These are phyloP conservation scores for Druon quercuslanigerum DNA, from an alignment of 1,140 invertebrate species.

Conservation along the genomic window DNA sequence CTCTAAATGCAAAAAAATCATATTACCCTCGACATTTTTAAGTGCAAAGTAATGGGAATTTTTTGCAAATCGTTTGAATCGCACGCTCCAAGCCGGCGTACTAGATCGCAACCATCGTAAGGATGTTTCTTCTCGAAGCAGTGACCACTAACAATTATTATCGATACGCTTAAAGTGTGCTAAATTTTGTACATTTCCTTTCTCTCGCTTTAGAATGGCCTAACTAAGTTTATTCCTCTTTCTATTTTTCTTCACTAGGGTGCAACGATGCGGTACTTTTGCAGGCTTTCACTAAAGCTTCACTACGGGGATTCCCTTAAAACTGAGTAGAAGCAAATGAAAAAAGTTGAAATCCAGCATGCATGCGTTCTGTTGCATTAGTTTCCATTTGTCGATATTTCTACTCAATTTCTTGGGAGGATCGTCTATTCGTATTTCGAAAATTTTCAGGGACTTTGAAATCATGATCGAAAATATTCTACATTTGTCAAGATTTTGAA, in stretches of 20 bases:
- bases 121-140: conserved; percentile 63
- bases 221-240: conserved; percentile 35
- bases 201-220: conserved; percentile 36
- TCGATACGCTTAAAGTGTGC: conserved; percentile 47
- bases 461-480: not conserved
- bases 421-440: not conserved
- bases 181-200: conserved; percentile 60
- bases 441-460: not conserved
- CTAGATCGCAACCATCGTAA: conserved; percentile 69
- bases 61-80: not conserved
- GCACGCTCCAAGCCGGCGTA: conserved; percentile 69
- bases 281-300: conserved; percentile 25
- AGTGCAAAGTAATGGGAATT: not conserved
- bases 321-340: not conserved
- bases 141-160: conserved; percentile 55
- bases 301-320: conserved; percentile 15
- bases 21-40: not conserved
- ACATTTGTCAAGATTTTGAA: not conserved
- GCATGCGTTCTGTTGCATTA: not conserved
- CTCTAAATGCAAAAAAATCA: not conserved
- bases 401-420: conserved; percentile 1
- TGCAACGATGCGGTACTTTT: conserved; percentile 22
- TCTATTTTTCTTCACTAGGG: conserved; percentile 23
- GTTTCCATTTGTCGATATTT: not conserved
- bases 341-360: not conserved